Percentiles rank a stretch among this genome's conserved stretches.
phyloP scores from a whole-genome alignment of 2,888 invertebrate species.

The Cremastinae sp. region DNA sequence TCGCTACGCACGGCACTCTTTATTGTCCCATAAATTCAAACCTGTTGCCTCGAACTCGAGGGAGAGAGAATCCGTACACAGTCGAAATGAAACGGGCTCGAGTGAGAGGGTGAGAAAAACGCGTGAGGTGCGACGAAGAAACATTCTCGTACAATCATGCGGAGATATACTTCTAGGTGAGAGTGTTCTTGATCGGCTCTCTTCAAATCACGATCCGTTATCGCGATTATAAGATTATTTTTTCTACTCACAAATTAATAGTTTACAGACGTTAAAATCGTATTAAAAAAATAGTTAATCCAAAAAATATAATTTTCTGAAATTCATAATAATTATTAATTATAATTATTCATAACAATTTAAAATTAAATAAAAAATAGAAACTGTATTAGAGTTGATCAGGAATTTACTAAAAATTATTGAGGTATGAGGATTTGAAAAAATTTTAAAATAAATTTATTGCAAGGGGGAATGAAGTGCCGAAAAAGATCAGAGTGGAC shows the following conservation, averaged over 20 bases:
- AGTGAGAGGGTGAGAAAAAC: slow-evolving; percentile 50
- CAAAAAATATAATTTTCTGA: too few species aligned
- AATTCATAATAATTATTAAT: too few species aligned
- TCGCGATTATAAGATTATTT: slow-evolving; percentile 68
- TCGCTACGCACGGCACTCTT: slow-evolving; percentile 78
- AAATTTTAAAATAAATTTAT: too few species aligned
- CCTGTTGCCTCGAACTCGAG: slow-evolving; percentile 78
- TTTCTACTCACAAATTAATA: slow-evolving; percentile 63
- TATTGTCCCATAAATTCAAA: slow-evolving; percentile 81
- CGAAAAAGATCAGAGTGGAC: slow-evolving; percentile 49
- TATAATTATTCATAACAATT: too few species aligned
- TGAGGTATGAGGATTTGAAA: too few species aligned
- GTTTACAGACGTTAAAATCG: slow-evolving; percentile 48
- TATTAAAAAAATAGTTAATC: not conserved
- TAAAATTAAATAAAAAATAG: too few species aligned
- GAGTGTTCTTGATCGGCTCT: slow-evolving; percentile 59
- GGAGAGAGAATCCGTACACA: slow-evolving; percentile 63
- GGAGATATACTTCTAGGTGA: slow-evolving; percentile 42
- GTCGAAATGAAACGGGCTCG: slow-evolving; percentile 60
- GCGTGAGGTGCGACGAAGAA: slow-evolving; percentile 43
- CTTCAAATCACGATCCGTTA: slow-evolving; percentile 71
- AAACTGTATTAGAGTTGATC: too few species aligned
- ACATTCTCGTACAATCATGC: slow-evolving; percentile 42
- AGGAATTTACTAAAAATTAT: too few species aligned
- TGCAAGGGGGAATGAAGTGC: not conserved